Evolutionary conservation across 2,797 vertebrate genomes (phyloP), one percentile per base, ranked within the genome.

Genomic region (Scyliorhinus canicula): DNA sequence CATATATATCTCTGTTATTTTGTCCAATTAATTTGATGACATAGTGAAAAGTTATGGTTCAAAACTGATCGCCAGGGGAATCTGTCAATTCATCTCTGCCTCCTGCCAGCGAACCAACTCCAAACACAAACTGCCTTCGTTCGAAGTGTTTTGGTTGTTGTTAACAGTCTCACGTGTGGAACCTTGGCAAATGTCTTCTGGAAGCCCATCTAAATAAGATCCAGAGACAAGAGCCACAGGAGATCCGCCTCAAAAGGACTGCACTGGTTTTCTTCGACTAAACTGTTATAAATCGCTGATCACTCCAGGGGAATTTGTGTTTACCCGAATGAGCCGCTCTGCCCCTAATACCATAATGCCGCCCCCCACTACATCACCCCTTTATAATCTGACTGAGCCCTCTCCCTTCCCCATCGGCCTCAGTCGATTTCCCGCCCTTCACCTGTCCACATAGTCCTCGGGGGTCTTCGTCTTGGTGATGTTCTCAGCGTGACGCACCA

Each of bases 371-470:
- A 1, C 1, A 35, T 11, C 31, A 63, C 63, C 63, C 63, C 57
- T 16, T 26, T 67, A 67, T 67, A 26, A 24, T 63, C 28, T 31
- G 2, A 69, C 67, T 69, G 65, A 5, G 67, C 5, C 28, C 28
- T 26, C 28, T 28, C 5, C 74, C 40, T 84, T n/a, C n/a, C n/a
- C n/a, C n/a, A n/a, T n/a, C n/a, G n/a, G n/a, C n/a, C n/a, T n/a
- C n/a, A n/a, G n/a, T n/a, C n/a, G n/a, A n/a, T n/a, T n/a, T n/a
- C n/a, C n/a, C n/a, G n/a, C n/a, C 74, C 97, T 98, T 97, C 97
- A 99, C 98, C 97, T 96, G 97, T 99, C 98, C 28, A 96, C 93
- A 65, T 98, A 99, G 97, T 99, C 98, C 95, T 99, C 98, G 0
- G 97, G 97, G 1, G 97, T 98, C 97, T 99, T 99, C 77, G 97